Evolutionary conservation across 2,888 invertebrate species (phyloP), one percentile per base, ranked within the genome.

Genomic region (Coleophora flavipennella): DNA sequence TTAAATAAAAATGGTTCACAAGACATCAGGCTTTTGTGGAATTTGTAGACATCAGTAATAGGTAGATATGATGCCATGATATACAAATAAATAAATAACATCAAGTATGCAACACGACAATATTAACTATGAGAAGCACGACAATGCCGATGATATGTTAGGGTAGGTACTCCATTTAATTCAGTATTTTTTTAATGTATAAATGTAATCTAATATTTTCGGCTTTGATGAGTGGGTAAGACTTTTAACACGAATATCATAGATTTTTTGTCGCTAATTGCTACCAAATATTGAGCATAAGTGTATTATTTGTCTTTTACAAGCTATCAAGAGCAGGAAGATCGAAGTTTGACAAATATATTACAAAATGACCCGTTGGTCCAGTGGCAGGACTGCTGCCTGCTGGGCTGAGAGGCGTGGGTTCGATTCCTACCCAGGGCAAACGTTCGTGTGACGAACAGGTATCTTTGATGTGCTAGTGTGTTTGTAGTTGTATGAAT

Each of bases 71-170:
- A 9, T 29, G 29, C 11, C 11, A 9, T 8, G 11, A n/a, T n/a
- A 35, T 31, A 38, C 25, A 13, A 25, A 20, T 20, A 20, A 20
- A 20, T 20, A 4, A 20, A 20, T 20, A 4, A 45, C 58, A 47
- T 48, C 62, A 62, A 6, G 54, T 55, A 63, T 51, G 67, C 67
- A 68, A 71, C 65, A 67, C 58, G 62, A 68, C 59, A 59, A 20
- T 20, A 20, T 20, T 66, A 68, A 59, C 64, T 55, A 64, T 68
- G 62, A 63, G 67, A 78, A 79, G 78, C 75, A 64, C 74, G 79
- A 80, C 78, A 78, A 79, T 70, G 75, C 70, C 49, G 71, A 77
- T 81, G 80, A 80, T 81, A 81, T 80, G 81, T 83, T 46, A 59
- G 64, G 61, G 68, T 64, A 67, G 75, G 76, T 58, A 65, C 59